Base-by-base conservation (phyloP, 92 coral and sea anemone species). In the Hydrozoanthus gracilis region DNA sequence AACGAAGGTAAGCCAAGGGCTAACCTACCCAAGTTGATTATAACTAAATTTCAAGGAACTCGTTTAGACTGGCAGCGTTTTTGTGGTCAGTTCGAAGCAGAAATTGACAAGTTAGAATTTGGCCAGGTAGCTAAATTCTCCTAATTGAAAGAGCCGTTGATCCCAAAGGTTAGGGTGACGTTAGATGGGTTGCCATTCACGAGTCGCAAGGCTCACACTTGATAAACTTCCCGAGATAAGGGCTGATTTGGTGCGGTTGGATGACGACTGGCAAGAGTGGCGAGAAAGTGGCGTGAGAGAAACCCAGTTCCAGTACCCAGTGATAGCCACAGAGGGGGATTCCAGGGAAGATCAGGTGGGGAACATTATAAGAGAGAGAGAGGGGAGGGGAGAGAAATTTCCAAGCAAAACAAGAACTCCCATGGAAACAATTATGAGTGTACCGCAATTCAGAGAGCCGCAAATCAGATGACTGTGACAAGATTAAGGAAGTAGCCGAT, bases 31-130 rank as follows among this genome's bases (percentile, higher is more conserved):
- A 72, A 72, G 52, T 49, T 72, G 51, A 55, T 72, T 52, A 75
- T 86, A 3, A 75, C 83, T 4, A 74, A 75, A 75, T 86, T 86
- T 67, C 88, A 86, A 3, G 83, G 76, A 71, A 60, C 88, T 13
- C 79, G 45, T 9, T 64, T 44, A 45, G 82, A 72, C 17, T 72
- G 77, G 54, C 77, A 72, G 70, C 71, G 88, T 46, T 82, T 88
- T 82, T 88, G 91, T 80, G 71, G 82, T 12, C 90, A 82, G 64
- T 80, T 80, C 44, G 79, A 88, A 72, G 71, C 75, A 45, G 88
- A 88, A 79, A 83, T 88, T 46, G 88, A 88, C 88, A 88, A 88
- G 35, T 61, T 78, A 56, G 88, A 88, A 79, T 70, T 82, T 71
- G 60, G 62, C 20, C 70, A 68, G 52, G 88, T 88, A 12, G 87